A percentile compares a stretch with the other conserved stretches of the same genome.
These are phyloP conservation scores for Myrmecophaga tridactyla DNA, from an alignment of 2,113 vertebrate species.

Conservation along the genomic window DNA sequence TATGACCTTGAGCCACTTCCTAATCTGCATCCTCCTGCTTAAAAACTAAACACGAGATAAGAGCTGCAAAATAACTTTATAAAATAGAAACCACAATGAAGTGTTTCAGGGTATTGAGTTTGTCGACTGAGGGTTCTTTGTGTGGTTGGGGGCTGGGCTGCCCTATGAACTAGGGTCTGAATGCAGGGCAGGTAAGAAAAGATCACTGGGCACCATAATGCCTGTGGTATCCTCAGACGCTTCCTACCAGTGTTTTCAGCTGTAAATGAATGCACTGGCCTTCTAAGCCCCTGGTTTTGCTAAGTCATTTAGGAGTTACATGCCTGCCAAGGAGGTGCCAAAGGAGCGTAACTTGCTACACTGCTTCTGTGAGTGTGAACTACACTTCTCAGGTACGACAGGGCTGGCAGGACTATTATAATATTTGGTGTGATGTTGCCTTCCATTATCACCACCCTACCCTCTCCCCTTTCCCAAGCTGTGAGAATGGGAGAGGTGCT, in stretches of 20 bases:
- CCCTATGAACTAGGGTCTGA: not conserved
- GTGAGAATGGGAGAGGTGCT: conserved; percentile 83
- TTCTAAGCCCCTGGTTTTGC: conserved; percentile 64
- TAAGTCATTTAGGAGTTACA: conserved; percentile 78
- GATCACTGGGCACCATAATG: not conserved
- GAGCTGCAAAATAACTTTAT: not conserved
- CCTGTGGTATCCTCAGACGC: not conserved
- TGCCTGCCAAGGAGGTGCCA: conserved; percentile 74
- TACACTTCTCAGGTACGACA: conserved; percentile 84
- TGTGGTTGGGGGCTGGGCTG: not conserved
- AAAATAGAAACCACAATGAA: not conserved
- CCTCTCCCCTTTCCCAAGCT: conserved; percentile 80
- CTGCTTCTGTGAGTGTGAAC: conserved; percentile 80
- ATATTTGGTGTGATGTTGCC: conserved; percentile 85
- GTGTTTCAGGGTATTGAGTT: not conserved
- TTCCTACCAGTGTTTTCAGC: not conserved
- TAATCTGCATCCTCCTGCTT: not conserved
- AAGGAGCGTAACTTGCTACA: conserved; percentile 71
- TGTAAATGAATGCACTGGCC: conserved; percentile 21
- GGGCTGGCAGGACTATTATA: conserved; percentile 81
- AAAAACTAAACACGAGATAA: not conserved
- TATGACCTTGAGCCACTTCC: not conserved
- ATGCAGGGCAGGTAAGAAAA: not conserved
- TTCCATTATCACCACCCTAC: conserved; percentile 82
- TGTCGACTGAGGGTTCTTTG: not conserved